Evolutionary conservation across 2,797 vertebrate genomes (phyloP).

Genomic region (Eulemur albifrons): DNA sequence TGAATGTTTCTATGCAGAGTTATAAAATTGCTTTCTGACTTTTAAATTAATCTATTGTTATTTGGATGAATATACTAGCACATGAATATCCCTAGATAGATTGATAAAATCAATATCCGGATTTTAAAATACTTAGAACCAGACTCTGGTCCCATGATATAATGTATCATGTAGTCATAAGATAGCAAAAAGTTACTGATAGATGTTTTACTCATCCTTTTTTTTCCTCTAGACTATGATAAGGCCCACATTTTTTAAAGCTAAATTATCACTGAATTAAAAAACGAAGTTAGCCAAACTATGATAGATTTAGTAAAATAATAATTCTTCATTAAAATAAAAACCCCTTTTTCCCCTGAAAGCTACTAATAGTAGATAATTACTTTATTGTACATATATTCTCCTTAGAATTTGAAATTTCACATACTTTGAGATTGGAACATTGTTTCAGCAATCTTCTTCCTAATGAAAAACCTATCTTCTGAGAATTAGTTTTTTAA

Average conservation of each 20-base stretch:
- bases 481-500: constrained; percentile 31
- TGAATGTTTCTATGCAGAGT: not conserved
- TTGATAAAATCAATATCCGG: not conserved
- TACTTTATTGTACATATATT: constrained; percentile 53
- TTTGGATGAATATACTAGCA: constrained; percentile 17
- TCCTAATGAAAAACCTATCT: constrained; percentile 35
- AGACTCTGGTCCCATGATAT: not conserved
- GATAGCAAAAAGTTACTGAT: not conserved
- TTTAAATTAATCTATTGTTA: constrained; percentile 1
- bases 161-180: not conserved
- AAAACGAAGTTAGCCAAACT: constrained; percentile 45
- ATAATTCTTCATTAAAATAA: constrained; percentile 35
- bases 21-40: constrained; percentile 14
- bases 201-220: not conserved
- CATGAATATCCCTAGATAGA: not conserved
- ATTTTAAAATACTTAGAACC: not conserved
- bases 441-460: constrained; percentile 39
- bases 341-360: not conserved
- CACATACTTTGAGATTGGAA: constrained; percentile 46
- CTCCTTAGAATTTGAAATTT: constrained; percentile 68
- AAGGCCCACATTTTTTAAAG: not conserved
- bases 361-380: constrained; percentile 31
- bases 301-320: constrained; percentile 52
- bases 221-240: constrained; percentile 9
- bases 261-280: constrained; percentile 44